Evolutionary conservation across 2,888 invertebrate species (phyloP).

Genomic region (Leucozona laternaria): DNA sequence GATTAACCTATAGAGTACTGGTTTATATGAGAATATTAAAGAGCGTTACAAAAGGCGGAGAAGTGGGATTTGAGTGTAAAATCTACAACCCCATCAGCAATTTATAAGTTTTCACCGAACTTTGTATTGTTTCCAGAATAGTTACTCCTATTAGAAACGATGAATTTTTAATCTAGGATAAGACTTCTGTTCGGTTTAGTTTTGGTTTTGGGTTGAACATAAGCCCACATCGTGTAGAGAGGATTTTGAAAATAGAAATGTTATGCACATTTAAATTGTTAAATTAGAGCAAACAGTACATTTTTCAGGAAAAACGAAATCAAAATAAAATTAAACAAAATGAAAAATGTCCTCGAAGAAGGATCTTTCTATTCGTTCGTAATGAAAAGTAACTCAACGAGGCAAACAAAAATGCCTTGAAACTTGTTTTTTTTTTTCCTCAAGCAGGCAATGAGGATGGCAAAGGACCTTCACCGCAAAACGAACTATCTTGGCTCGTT

Average conservation of each 20-base stretch:
- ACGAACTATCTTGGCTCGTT: constrained; percentile 56
- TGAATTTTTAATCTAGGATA: constrained; percentile 71
- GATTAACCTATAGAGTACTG: too few species aligned
- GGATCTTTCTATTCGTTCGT: constrained; percentile 48
- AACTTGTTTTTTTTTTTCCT: constrained; percentile 19
- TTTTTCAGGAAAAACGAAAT: constrained; percentile 1
- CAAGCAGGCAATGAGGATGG: constrained; percentile 49
- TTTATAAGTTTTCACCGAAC: constrained; percentile 61
- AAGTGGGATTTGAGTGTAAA: constrained; percentile 19
- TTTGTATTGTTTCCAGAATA: constrained; percentile 61
- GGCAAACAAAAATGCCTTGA: constrained; percentile 62
- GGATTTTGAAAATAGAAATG: constrained; percentile 35
- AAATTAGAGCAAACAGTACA: constrained; percentile 37
- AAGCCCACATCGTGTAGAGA: neutral
- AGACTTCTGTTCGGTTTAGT: constrained; percentile 50
- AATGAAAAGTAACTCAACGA: constrained; percentile 53
- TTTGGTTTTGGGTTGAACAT: constrained; percentile 15
- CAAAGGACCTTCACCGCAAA: constrained; percentile 70
- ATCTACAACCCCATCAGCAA: constrained; percentile 68
- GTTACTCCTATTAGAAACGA: constrained; percentile 56
- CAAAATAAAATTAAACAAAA: constrained; percentile 37
- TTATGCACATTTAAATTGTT: constrained; percentile 59
- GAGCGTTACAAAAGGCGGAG: neutral
- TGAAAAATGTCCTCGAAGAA: constrained; percentile 59
- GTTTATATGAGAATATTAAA: constrained; percentile 11